Conservation (phyloP, 1,140 invertebrate genomes). For the Drosophila takahashii region DNA sequence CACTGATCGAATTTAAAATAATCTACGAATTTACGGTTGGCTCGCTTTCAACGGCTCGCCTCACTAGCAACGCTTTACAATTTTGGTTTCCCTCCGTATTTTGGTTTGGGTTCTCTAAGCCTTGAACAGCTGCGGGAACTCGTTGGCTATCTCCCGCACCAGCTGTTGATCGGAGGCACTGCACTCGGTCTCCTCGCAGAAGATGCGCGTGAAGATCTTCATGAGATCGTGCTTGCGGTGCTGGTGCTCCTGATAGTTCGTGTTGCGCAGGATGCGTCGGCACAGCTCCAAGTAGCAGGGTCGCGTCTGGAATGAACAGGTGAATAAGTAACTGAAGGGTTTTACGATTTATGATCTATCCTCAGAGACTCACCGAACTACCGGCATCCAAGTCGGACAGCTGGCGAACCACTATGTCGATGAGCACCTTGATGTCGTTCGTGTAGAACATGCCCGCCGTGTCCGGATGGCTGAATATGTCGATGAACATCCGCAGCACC, state of each 20-base stretch:
- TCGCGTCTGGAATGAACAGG: constrained; percentile 86
- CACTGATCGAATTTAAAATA: constrained; percentile 43
- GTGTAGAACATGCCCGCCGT: constrained; percentile 95
- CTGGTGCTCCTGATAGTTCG: constrained; percentile 90
- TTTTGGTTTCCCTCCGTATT: constrained; percentile 40
- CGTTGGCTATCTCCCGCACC: constrained; percentile 91
- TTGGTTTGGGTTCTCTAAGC: constrained; percentile 77
- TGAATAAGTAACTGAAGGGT: neutral
- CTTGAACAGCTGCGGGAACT: constrained; percentile 93
- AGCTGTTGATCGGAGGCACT: constrained; percentile 91
- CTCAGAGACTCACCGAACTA: constrained; percentile 88
- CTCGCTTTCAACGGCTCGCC: constrained; percentile 59
- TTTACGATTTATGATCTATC: neutral
- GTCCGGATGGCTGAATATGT: constrained; percentile 90
- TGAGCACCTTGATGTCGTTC: constrained; percentile 95
- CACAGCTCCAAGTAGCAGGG: constrained; percentile 91
- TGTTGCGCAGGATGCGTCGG: constrained; percentile 90
- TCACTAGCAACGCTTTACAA: constrained; percentile 79
- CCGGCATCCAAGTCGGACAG: constrained; percentile 95
- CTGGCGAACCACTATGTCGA: constrained; percentile 95
- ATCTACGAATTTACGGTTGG: constrained; percentile 52
- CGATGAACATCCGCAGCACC: constrained; percentile 94
- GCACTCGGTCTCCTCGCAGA: constrained; percentile 91
- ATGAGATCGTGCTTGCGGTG: constrained; percentile 91
- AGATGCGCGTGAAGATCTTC: constrained; percentile 92